Percentiles rank a stretch among this genome's conserved stretches.
phyloP scores from a whole-genome alignment of 1,140 invertebrate species.

The Mercenaria mercenaria region DNA sequence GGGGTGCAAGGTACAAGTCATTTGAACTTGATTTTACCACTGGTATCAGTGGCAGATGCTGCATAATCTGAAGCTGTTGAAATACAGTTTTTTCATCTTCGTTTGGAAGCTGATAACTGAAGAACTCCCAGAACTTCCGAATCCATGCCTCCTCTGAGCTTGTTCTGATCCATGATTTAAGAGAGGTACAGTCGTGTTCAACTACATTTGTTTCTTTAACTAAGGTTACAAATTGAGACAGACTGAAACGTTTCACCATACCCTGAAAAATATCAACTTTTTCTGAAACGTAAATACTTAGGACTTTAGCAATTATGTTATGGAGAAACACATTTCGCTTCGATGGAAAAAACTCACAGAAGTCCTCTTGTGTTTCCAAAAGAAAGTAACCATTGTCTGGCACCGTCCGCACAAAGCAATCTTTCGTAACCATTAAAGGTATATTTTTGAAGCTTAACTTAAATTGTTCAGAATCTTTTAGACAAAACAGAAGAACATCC shows the following conservation, averaged over 20 bases:
- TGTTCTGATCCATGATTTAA: neutral
- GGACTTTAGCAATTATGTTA: neutral
- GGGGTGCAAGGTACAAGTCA: neutral
- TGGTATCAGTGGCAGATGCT: neutral
- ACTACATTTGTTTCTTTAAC: neutral
- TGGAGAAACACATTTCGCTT: neutral
- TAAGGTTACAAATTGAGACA: neutral
- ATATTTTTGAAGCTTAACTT: neutral
- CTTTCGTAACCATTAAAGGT: conserved; percentile 10
- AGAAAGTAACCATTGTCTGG: neutral
- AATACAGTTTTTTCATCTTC: neutral
- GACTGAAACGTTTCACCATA: neutral
- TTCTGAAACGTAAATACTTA: neutral
- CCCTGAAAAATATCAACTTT: neutral
- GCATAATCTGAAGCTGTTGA: neutral
- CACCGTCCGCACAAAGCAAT: conserved; percentile 5
- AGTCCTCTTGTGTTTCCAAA: neutral
- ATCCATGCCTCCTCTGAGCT: neutral
- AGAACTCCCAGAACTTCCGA: neutral
- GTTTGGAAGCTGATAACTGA: neutral
- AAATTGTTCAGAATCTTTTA: neutral
- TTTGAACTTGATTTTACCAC: neutral
- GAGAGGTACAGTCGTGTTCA: neutral
- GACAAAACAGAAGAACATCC: neutral
- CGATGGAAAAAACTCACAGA: conserved; percentile 6